phyloP scores from a whole-genome alignment of 2,888 invertebrate species.

The Clepsis dumicolana region DNA sequence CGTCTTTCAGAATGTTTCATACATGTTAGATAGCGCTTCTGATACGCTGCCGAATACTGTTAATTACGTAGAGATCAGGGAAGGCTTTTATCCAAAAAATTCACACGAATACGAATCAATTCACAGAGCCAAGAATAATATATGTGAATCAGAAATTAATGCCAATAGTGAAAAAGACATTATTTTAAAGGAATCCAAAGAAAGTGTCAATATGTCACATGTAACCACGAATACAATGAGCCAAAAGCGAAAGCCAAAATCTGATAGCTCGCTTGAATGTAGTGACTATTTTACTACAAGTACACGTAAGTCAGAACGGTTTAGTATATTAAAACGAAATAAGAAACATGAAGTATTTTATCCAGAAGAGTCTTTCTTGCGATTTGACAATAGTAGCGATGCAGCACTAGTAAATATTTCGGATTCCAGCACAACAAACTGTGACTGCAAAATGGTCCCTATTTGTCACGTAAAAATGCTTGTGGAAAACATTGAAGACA shows the following conservation, averaged over 20 bases:
- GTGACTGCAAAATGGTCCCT: slow-evolving; percentile 74
- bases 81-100: background rate
- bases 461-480: slow-evolving; percentile 81
- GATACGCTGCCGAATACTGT: slow-evolving; percentile 34
- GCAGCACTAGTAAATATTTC: slow-evolving; percentile 35
- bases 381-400: slow-evolving; percentile 48
- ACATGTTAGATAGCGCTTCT: slow-evolving; percentile 59
- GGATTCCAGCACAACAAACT: slow-evolving; percentile 50
- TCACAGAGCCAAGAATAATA: background rate
- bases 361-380: slow-evolving; percentile 45
- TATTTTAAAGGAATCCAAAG: slow-evolving; percentile 54
- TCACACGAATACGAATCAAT: background rate
- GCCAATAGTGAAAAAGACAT: slow-evolving; percentile 52
- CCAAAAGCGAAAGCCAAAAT: background rate
- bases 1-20: slow-evolving; percentile 56
- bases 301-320: background rate
- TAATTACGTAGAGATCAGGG: background rate
- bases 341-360: background rate
- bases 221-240: slow-evolving; percentile 2
- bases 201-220: slow-evolving; percentile 45
- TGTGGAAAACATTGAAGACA: slow-evolving; percentile 73
- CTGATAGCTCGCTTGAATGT: background rate
- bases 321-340: slow-evolving; percentile 12
- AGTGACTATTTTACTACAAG: background rate
- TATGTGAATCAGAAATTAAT: slow-evolving; percentile 49